Evolutionary conservation across 1,140 invertebrate genomes (phyloP).

Genomic region (Amphibalanus amphitrite): DNA sequence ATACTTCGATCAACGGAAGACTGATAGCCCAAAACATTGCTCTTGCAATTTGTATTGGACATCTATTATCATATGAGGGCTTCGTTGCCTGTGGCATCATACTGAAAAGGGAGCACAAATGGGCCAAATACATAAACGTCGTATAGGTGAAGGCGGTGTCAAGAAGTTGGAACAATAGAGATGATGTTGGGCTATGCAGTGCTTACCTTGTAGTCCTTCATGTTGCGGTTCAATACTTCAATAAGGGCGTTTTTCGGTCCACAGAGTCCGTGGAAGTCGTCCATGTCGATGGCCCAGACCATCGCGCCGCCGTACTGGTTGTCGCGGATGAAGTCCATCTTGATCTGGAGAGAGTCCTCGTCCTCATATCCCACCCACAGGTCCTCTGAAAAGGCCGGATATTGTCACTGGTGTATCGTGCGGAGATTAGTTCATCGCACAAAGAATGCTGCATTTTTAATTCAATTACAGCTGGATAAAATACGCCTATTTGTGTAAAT

Average conservation of each 20-base stretch:
- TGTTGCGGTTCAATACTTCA: slow-evolving; percentile 11
- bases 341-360: slow-evolving; percentile 53
- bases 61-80: neutral
- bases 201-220: slow-evolving; percentile 15
- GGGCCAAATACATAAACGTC: neutral
- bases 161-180: neutral
- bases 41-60: neutral
- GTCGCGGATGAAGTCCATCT: slow-evolving; percentile 66
- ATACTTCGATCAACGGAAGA: neutral
- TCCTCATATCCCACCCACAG: slow-evolving; percentile 90
- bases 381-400: slow-evolving; percentile 18
- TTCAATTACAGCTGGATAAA: neutral
- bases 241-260: slow-evolving; percentile 3
- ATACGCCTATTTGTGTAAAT: neutral
- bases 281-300: slow-evolving; percentile 50
- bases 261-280: too few relatives aligned
- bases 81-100: neutral
- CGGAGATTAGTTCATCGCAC: neutral
- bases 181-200: neutral
- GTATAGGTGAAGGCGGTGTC: neutral
- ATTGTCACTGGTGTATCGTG: neutral
- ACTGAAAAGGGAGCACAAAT: neutral
- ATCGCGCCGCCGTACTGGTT: slow-evolving; percentile 69
- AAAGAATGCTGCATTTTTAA: slow-evolving; percentile 30
- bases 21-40: neutral